A percentile compares a stretch with the other conserved stretches of the same genome.
Evolutionary conservation across 2,113 vertebrate species (phyloP).

Genomic region (Gymnarchus niloticus): DNA sequence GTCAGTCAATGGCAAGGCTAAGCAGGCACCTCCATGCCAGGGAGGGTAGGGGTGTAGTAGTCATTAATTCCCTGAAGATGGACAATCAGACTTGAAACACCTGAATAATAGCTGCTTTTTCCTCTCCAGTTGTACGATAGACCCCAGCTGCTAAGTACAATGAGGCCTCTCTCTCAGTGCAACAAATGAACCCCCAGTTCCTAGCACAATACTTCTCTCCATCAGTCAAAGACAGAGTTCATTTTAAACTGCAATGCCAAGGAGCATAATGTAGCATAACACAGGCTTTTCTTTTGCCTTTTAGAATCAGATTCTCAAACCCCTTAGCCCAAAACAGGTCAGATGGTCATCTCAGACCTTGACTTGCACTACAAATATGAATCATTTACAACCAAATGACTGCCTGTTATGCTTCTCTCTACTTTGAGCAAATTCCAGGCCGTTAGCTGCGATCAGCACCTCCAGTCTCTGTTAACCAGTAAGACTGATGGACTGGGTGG

Average conservation of each 20-base stretch:
- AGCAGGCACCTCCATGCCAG: not conserved
- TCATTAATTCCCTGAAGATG: not conserved
- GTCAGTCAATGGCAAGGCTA: not conserved
- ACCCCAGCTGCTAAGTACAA: not conserved
- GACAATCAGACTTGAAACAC: conserved; percentile 13
- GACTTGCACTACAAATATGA: not conserved
- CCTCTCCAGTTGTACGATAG: not conserved
- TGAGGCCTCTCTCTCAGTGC: not conserved
- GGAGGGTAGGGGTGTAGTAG: not conserved
- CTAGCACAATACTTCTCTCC: not conserved
- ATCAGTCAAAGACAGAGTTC: not conserved
- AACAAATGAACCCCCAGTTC: not conserved
- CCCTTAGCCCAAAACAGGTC: not conserved
- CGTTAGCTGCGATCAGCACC: not conserved
- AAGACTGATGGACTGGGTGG: not conserved
- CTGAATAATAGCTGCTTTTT: not conserved
- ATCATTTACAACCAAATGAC: not conserved
- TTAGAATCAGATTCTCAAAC: too few species aligned
- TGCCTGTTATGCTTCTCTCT: not conserved
- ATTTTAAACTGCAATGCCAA: not conserved
- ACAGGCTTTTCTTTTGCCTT: not conserved
- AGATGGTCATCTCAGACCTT: not conserved
- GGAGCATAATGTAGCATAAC: not conserved
- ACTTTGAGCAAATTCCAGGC: too few species aligned
- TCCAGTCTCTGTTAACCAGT: not conserved